Conservation (phyloP, 2,888 invertebrate genomes). For the Drosophila pseudotakahashii region DNA sequence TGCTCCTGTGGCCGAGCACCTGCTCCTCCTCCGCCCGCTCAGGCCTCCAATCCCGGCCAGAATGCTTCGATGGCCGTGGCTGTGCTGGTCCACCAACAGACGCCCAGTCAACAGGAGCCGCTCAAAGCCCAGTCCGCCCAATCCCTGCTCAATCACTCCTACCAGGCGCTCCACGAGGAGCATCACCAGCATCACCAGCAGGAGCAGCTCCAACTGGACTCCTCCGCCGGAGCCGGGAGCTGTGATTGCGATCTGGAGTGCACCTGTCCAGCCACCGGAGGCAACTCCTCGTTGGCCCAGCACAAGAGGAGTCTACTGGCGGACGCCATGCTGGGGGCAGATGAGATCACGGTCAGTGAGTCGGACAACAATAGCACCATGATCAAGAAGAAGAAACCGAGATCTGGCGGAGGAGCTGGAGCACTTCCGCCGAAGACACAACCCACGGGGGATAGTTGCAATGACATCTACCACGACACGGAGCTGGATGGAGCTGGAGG, state of each 20-base stretch:
- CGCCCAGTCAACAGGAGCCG: constrained; percentile 58
- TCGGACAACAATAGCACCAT: constrained; percentile 82
- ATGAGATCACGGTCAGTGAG: constrained; percentile 81
- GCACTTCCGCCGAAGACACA: constrained; percentile 57
- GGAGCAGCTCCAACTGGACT: constrained; percentile 60
- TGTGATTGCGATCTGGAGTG: constrained; percentile 81
- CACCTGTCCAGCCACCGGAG: constrained; percentile 59
- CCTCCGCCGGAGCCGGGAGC: constrained; percentile 57
- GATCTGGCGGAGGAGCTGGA: constrained; percentile 42
- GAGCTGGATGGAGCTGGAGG: constrained; percentile 55
- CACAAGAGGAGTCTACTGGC: constrained; percentile 62
- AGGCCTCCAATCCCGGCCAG: constrained; percentile 46
- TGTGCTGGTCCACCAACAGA: constrained; percentile 79
- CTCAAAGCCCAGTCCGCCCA: constrained; percentile 74
- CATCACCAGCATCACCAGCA: constrained; percentile 34
- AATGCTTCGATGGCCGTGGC: constrained; percentile 80
- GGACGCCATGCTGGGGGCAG: constrained; percentile 79
- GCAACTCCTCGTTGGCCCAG: constrained; percentile 35
- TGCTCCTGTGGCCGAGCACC: constrained; percentile 67
- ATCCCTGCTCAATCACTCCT: constrained; percentile 80
- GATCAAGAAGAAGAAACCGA: constrained; percentile 74
- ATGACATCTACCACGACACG: constrained; percentile 71
- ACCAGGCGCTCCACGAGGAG: constrained; percentile 78
- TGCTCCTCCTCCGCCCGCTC: constrained; percentile 28
- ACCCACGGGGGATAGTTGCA: constrained; percentile 57